Percentiles rank a stretch among this genome's conserved stretches.
Evolutionary conservation across 2,888 invertebrate species (phyloP).

Genomic region (Therioaphis trifolii): DNA sequence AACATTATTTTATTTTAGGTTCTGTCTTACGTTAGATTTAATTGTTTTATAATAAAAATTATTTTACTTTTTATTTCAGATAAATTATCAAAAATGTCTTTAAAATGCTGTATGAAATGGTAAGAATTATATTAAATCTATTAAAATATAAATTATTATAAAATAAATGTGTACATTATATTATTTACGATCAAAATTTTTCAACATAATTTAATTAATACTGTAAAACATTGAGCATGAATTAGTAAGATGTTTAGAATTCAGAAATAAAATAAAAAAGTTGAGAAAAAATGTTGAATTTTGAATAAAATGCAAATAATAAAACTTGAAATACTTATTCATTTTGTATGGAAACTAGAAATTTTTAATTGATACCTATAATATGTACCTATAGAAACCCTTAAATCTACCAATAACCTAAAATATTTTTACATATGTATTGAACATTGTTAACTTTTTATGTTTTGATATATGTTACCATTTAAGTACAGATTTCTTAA

Average conservation of each 20-base stretch:
- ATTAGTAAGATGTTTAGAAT: constrained; percentile 5
- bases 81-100: constrained; percentile 30
- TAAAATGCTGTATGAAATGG: constrained; percentile 41
- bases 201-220: constrained; percentile 1
- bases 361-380: no score
- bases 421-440: no score
- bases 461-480: no score
- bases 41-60: no score
- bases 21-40: no score
- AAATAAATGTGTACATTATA: neutral
- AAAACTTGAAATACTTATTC: neutral
- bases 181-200: neutral
- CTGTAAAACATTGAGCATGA: constrained; percentile 12
- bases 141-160: neutral
- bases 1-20: no score
- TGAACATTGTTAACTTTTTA: no score
- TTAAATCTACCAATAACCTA: no score
- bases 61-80: constrained; percentile 37
- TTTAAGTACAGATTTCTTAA: no score
- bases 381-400: no score
- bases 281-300: neutral
- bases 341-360: no score
- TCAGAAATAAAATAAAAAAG: neutral
- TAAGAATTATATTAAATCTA: neutral
- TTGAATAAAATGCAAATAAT: neutral